phyloP scores from a whole-genome alignment of 1,140 invertebrate species.

The Trachelipus rathkii region DNA sequence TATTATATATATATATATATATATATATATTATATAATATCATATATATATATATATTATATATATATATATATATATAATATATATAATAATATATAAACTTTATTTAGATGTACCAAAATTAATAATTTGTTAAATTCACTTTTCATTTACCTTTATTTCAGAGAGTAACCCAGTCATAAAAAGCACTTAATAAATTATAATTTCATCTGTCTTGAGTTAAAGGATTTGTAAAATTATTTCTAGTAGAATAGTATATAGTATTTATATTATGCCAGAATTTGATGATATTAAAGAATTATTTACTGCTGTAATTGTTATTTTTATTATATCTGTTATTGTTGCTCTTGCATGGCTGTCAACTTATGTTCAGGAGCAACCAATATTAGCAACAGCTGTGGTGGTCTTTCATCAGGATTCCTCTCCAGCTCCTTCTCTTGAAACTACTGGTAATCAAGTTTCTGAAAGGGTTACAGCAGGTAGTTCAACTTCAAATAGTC shows the following conservation, averaged over 20 bases:
- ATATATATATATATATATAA: too few species aligned
- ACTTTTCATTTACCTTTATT: too few species aligned
- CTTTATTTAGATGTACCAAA: too few species aligned
- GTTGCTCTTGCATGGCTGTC: background rate
- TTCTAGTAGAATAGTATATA: background rate
- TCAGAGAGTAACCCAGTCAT: too few species aligned
- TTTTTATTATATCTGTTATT: background rate
- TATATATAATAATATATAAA: too few species aligned
- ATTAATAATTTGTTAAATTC: too few species aligned
- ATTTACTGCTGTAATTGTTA: background rate
- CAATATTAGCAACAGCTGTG: background rate
- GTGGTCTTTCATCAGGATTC: background rate
- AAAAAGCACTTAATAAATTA: too few species aligned
- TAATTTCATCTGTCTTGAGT: too few species aligned
- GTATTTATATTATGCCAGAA: background rate
- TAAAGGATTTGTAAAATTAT: too few species aligned
- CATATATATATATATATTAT: too few species aligned
- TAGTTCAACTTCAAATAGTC: background rate
- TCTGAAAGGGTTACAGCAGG: background rate
- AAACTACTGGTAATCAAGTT: background rate
- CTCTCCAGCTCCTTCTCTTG: background rate
- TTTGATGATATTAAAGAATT: background rate
- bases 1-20: too few species aligned
- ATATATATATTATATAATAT: too few species aligned
- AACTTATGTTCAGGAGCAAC: background rate